A percentile compares a stretch with the other conserved stretches of the same genome.
Conservation (phyloP, 2,797 vertebrate species). For the Myotis findleyi region DNA sequence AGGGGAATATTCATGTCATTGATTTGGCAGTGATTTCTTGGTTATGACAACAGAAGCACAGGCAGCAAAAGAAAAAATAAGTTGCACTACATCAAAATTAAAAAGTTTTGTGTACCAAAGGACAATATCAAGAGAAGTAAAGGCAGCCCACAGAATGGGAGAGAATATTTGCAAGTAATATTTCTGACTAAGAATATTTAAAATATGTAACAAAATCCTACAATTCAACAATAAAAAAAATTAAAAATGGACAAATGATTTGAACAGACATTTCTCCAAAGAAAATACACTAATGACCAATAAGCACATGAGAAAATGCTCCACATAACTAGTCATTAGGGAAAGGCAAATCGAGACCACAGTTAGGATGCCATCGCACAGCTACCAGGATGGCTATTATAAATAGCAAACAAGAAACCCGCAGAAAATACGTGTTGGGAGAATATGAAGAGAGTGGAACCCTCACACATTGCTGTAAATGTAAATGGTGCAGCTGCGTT, state of each 20-base stretch:
- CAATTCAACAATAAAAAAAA: background rate
- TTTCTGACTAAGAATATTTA: background rate
- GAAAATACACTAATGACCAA: background rate
- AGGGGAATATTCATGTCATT: background rate
- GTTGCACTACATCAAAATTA: slow-evolving; percentile 8
- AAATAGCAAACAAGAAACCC: background rate
- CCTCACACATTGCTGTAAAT: background rate
- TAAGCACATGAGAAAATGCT: background rate
- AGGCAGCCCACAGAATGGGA: background rate
- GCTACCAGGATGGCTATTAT: background rate
- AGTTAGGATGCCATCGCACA: background rate
- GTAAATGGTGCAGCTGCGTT: background rate
- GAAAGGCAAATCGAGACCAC: background rate
- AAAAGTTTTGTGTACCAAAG: background rate
- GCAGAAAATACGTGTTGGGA: background rate
- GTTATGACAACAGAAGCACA: background rate
- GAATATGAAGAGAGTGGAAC: background rate
- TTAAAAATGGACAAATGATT: background rate
- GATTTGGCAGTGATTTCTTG: background rate
- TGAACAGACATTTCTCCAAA: background rate
- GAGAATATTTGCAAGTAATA: background rate
- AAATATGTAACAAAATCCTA: background rate
- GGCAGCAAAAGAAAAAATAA: slow-evolving; percentile 22
- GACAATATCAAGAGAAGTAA: background rate
- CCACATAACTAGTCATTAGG: background rate